Evolutionary conservation across 2,797 vertebrate species (phyloP).

Genomic region (Cynodonichthys magdalenae): DNA sequence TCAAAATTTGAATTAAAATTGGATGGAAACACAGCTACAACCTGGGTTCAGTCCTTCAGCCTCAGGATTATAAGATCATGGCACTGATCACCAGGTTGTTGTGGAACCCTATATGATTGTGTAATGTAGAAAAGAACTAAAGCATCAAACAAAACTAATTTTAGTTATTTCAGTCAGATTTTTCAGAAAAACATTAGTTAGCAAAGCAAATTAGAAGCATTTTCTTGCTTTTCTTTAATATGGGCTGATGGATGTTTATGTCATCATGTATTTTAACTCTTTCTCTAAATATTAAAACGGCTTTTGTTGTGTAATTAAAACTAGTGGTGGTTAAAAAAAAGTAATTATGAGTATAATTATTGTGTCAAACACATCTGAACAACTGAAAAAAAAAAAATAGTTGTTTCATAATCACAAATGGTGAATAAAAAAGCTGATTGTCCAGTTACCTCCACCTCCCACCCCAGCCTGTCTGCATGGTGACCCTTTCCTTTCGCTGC

Average conservation of each 20-base stretch:
- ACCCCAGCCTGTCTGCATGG: conserved; percentile 62
- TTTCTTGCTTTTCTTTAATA: neutral
- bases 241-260: too few species aligned
- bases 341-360: conserved; percentile 16
- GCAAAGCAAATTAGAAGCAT: neutral
- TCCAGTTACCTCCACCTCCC: conserved; percentile 36
- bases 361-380: neutral
- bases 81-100: too few species aligned
- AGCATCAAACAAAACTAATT: too few species aligned
- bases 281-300: neutral
- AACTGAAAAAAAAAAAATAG: neutral
- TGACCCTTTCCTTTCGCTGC: conserved; percentile 74
- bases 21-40: too few species aligned
- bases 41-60: too few species aligned
- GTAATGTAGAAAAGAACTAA: too few species aligned
- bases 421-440: conserved; percentile 8
- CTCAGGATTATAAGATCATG: too few species aligned
- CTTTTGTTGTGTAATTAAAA: conserved; percentile 13
- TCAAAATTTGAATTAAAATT: too few species aligned
- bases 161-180: too few species aligned
- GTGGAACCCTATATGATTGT: too few species aligned
- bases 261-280: neutral
- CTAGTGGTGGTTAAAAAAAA: neutral
- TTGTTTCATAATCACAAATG: conserved; percentile 10
- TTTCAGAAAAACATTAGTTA: neutral